Conservation (phyloP, 2,797 vertebrate species). For the Poecile montanus region DNA sequence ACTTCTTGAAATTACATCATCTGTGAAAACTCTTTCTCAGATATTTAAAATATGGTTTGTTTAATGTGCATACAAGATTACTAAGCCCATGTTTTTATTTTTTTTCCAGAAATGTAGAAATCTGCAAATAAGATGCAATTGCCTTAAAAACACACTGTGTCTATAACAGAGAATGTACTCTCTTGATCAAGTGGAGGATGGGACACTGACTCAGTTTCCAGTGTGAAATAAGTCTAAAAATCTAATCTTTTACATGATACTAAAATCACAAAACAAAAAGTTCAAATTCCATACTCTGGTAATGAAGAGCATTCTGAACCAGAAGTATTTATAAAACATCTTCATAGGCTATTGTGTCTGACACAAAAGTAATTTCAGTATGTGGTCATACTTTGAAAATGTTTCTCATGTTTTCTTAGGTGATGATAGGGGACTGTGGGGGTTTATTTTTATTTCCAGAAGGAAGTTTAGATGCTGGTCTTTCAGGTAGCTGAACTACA, state of each 20-base stretch:
- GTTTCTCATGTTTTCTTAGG: not conserved
- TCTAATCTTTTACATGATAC: not conserved
- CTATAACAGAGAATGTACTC: not conserved
- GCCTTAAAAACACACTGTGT: not conserved
- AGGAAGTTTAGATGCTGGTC: not conserved
- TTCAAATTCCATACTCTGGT: not conserved
- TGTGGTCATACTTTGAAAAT: not conserved
- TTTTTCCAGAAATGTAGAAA: not conserved
- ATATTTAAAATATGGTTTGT: not conserved
- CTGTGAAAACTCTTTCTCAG: not conserved
- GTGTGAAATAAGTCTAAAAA: not conserved
- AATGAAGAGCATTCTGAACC: not conserved
- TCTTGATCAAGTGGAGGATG: not conserved
- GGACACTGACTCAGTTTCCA: not conserved
- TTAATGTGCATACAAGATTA: not conserved
- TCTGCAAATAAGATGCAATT: not conserved
- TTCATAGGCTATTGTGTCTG: not conserved
- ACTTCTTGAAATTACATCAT: not conserved
- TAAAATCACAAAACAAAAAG: not conserved
- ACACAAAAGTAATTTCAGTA: not conserved
- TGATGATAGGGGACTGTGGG: too few species aligned
- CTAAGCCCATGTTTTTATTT: not conserved
- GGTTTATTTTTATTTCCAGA: not conserved
- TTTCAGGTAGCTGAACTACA: not conserved
- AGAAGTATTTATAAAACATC: not conserved